Evolutionary conservation across 2,888 invertebrate species (phyloP), one percentile per base, ranked within the genome.

Genomic region (Julus scandinavius): DNA sequence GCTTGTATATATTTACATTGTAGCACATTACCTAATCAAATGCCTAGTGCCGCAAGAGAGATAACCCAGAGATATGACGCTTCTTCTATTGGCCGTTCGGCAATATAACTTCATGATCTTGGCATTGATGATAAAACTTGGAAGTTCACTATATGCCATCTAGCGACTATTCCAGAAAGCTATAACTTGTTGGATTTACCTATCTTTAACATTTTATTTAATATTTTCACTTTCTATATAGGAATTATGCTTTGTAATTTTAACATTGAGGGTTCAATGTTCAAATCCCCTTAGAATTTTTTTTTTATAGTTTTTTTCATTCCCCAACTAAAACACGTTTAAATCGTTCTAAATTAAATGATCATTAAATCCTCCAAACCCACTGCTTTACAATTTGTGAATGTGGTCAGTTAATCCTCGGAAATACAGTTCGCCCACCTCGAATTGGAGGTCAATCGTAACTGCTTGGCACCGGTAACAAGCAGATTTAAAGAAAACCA

Each of bases 41-140:
- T 45, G 5, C 5, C 45, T 2, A 1, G 58, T 54, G 54, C 54
- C 17, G 13, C 54, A 54, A 54, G 54, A 13, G 54, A 11, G 54
- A 54, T 54, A 54, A 54, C 54, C 54, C 54, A 54, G 54, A 54
- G 54, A 54, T n/a, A 63, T 63, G 58, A 63, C 58, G 58, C 58
- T 63, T 63, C 58, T 63, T 15, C 58, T 63, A 63, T n/a, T 17
- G 17, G n/a, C 58, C n/a, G 58, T 63, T 17, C n/a, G n/a, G 58
- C n/a, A 63, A 63, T n/a, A 63, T 17, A 63, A 54, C 3, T 63
- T 6, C 17, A 63, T n/a, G 29, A 54, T 13, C 6, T 54, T 11
- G 15, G 54, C 29, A 29, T 29, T 29, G 29, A 29, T 29, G 29
- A 29, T 29, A 29, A 29, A 29, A 29, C 29, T 29, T 29, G 29